Evolutionary conservation across 2,888 invertebrate genomes (phyloP), one percentile per base, ranked within the genome.

Genomic region (Adelphocoris suturalis): DNA sequence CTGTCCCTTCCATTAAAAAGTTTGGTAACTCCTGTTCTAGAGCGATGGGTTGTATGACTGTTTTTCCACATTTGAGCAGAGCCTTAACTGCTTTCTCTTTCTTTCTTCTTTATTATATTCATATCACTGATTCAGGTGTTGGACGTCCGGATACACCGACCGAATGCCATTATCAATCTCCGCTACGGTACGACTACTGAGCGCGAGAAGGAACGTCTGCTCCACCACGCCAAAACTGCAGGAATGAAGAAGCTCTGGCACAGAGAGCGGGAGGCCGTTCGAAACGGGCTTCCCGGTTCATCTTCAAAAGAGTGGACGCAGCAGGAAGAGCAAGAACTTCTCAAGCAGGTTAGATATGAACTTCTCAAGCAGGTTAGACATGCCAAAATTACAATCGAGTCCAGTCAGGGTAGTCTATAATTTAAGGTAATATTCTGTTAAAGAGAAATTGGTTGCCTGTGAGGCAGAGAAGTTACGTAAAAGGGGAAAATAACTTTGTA

Each of bases 171-270:
- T 81, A 96, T 99, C 91, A 98, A 98, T 93, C 94, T 99, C 91
- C 95, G 98, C n/a, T 99, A 99, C 93, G 99, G 99, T 76, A 98
- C 98, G 19, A 97, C 96, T 4, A 96, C 97, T 13, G 97, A 97
- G 92, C 96, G 98, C 92, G 99, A 99, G 93, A 96, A 97, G 92
- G 97, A 97, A 93, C 95, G 98, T 61, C 94, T 99, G 90, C 94
- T 99, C 93, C 97, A 97, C 93, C 98, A 99, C 93, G 98, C 98
- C 82, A 97, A 97, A 92, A 94, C 96, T 11, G 95, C 96, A 46
- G 98, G 98, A 0, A 96, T 98, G 81, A 95, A 97, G 68, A 98
- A 98, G 93, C 98, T 99, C 76, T 99, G 99, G 99, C 97, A 97
- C 92, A 95, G 97, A 90, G 98, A 99, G 93, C 96, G 97, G 91